Base-by-base conservation (phyloP, 2,888 invertebrate genomes). In the Toxonevra muliebris region DNA sequence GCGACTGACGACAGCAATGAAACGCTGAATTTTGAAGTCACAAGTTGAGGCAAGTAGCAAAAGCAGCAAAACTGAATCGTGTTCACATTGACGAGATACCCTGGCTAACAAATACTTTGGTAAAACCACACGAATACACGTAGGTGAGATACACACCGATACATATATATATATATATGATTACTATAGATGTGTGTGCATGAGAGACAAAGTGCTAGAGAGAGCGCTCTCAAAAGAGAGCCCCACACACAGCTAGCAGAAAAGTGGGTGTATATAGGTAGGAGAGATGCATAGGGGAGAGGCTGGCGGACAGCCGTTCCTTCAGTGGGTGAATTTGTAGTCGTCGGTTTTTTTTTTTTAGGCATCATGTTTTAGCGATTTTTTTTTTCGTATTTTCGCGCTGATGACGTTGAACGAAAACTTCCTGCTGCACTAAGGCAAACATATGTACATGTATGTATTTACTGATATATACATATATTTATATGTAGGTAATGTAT, bases 1-100 rank as follows among this genome's bases (percentile, higher is more conserved):
- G 74, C 74, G 65, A 72, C 73, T 75, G 74, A 74, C 73, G 77
- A 78, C 79, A 66, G 71, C 76, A 72, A 30, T 30, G 30, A 30
- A 30, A 30, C 30, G 30, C 30, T 30, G 30, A 30, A 30, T 30
- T 30, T 30, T 30, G 30, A 30, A 30, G 30, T 30, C 30, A 4
- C 30, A 30, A 30, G 7, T 30, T 30, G 30, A 4, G 30, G 30
- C 30, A 7, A 30, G 30, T 30, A 7, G 30, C 30, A 30, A 30
- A 30, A 30, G 40, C 58, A 19, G 54, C 48, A 58, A 5, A 62
- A 69, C 70, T 60, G 62, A 69, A 40, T 66, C 41, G 17, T n/a
- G 55, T 45, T 20, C 66, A 66, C 61, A 30, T 43, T n/a, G n/a
- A n/a, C n/a, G n/a, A 61, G 54, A 60, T 54, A 17, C 50, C 61